Evolutionary conservation across 1,140 invertebrate genomes (phyloP).

Genomic region (Vollenhovia emeryi): DNA sequence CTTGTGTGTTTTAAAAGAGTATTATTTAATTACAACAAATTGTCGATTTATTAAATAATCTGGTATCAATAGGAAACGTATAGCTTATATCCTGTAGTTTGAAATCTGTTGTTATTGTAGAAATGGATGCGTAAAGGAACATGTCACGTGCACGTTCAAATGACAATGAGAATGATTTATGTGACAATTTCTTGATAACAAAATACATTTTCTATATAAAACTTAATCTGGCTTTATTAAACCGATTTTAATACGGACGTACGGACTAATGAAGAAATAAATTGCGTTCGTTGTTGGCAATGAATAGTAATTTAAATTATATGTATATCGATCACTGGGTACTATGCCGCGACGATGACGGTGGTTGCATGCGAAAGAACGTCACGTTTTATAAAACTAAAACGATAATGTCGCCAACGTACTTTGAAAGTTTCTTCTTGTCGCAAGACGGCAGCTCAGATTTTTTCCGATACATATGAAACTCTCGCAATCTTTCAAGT

Average conservation of each 20-base stretch:
- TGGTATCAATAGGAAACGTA: too few species aligned
- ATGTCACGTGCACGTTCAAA: too few species aligned
- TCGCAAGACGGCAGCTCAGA: conserved; percentile 5
- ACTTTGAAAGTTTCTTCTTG: conserved; percentile 32
- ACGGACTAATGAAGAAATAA: not conserved
- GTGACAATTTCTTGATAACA: not conserved
- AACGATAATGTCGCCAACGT: conserved; percentile 30
- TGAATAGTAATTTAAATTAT: conserved; percentile 29
- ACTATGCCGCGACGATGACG: not conserved
- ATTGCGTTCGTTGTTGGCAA: not conserved
- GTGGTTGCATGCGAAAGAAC: not conserved
- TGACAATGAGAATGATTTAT: too few species aligned
- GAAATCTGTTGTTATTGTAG: too few species aligned
- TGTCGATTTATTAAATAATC: too few species aligned
- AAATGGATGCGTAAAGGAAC: too few species aligned
- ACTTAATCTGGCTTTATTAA: not conserved
- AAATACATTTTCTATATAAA: not conserved
- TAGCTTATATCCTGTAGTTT: too few species aligned
- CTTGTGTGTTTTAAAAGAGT: too few species aligned
- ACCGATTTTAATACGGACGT: not conserved
- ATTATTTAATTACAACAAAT: too few species aligned
- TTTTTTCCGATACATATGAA: conserved; percentile 24
- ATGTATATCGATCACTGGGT: too few species aligned
- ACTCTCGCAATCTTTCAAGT: not conserved
- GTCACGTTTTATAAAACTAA: conserved; percentile 34